phyloP scores from a whole-genome alignment of 2,888 invertebrate species.

The Andricus quercusramuli region DNA sequence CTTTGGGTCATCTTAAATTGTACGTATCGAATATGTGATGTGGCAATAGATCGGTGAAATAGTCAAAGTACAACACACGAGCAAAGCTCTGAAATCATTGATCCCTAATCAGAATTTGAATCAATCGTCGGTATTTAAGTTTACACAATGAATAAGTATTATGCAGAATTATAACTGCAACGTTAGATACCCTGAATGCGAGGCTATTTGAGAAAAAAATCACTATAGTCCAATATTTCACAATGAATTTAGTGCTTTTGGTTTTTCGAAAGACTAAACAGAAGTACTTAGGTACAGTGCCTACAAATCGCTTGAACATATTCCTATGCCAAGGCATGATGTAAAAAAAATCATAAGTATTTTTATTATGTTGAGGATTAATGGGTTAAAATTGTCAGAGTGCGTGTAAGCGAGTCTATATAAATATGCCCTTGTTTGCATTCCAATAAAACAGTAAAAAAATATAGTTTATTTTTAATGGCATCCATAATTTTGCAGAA shows the following conservation, averaged over 20 bases:
- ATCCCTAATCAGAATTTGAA: slow-evolving; percentile 49
- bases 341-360: slow-evolving; percentile 53
- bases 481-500: too few species aligned
- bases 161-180: slow-evolving; percentile 61
- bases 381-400: slow-evolving; percentile 43
- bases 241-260: slow-evolving; percentile 68
- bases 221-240: slow-evolving; percentile 51
- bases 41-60: slow-evolving; percentile 43
- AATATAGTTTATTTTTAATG: background rate
- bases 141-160: slow-evolving; percentile 59
- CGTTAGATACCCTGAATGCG: slow-evolving; percentile 53
- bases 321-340: slow-evolving; percentile 62
- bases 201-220: slow-evolving; percentile 57
- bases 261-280: slow-evolving; percentile 66
- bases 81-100: slow-evolving; percentile 14
- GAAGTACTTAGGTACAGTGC: slow-evolving; percentile 68
- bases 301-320: slow-evolving; percentile 64
- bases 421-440: slow-evolving; percentile 61
- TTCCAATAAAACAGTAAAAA: slow-evolving; percentile 58
- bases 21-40: slow-evolving; percentile 30
- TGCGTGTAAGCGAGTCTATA: slow-evolving; percentile 44
- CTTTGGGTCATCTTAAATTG: slow-evolving; percentile 31
- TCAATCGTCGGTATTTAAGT: slow-evolving; percentile 57
- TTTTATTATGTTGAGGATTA: slow-evolving; percentile 51
- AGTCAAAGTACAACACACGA: slow-evolving; percentile 50